These are phyloP conservation scores for Paramuricea clavata DNA, from an alignment of 92 coral and sea anemone genomes.

Conservation along the genomic window DNA sequence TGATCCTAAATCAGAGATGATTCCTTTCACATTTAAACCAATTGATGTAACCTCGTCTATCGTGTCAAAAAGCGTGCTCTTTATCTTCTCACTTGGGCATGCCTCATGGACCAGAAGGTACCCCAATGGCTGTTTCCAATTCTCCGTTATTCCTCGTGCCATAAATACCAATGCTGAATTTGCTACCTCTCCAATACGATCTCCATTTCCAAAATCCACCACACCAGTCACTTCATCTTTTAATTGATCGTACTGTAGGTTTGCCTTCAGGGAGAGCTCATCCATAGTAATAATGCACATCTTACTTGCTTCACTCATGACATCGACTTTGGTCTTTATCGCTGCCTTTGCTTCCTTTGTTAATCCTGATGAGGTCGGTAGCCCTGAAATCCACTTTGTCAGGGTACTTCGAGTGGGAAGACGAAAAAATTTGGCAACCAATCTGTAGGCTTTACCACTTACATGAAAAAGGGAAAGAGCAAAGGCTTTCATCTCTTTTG, in stretches of 20 bases:
- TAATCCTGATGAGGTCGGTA: neutral
- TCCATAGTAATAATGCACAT: slow-evolving; percentile 31
- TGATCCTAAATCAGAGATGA: slow-evolving; percentile 27
- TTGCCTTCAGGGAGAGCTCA: slow-evolving; percentile 33
- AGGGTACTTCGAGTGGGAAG: neutral
- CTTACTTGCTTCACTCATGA: neutral
- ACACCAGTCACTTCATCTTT: slow-evolving; percentile 38
- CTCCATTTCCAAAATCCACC: slow-evolving; percentile 31
- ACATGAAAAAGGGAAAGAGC: neutral
- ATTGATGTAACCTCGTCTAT: neutral
- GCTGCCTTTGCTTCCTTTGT: neutral
- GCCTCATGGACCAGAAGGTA: slow-evolving; percentile 14
- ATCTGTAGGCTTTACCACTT: neutral
- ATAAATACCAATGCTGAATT: slow-evolving; percentile 36
- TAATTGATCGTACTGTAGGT: slow-evolving; percentile 4
- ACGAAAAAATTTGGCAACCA: neutral
- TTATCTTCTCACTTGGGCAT: slow-evolving; percentile 7
- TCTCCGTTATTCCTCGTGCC: slow-evolving; percentile 34
- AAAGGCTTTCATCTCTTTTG: neutral
- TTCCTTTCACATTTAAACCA: slow-evolving; percentile 12
- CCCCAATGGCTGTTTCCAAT: slow-evolving; percentile 57
- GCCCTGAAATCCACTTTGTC: neutral
- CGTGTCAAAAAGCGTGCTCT: slow-evolving; percentile 1
- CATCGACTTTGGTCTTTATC: slow-evolving; percentile 1
- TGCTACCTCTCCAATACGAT: neutral